These are phyloP conservation scores for Scytalopus superciliaris DNA, from an alignment of 2,113 vertebrate species.

Conservation along the genomic window DNA sequence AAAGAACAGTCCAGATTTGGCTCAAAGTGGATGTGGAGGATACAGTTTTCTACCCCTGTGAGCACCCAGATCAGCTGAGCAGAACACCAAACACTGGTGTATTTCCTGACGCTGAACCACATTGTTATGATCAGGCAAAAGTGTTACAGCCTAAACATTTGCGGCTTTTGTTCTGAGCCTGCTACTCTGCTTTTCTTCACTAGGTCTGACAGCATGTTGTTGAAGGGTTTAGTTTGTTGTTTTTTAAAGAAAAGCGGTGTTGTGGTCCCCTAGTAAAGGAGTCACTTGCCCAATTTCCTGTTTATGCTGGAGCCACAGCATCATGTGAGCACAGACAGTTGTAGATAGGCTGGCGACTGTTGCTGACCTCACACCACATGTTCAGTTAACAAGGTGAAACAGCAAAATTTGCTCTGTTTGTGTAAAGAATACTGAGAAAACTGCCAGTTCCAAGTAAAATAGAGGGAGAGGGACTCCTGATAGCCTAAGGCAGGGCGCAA, in stretches of 20 bases:
- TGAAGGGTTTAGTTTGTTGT: not conserved
- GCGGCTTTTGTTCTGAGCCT: not conserved
- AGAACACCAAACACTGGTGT: not conserved
- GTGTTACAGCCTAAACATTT: not conserved
- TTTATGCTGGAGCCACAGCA: constrained; percentile 60
- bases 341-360: constrained; percentile 66
- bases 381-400: constrained; percentile 60
- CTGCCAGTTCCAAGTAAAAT: constrained; percentile 47
- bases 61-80: not conserved
- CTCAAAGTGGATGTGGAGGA: not conserved
- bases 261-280: constrained; percentile 37
- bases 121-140: not conserved
- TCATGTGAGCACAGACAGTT: constrained; percentile 73
- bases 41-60: not conserved
- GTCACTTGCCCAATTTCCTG: constrained; percentile 75
- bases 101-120: not conserved
- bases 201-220: not conserved
- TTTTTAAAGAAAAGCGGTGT: not conserved
- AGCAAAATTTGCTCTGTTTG: constrained; percentile 51
- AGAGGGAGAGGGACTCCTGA: constrained; percentile 2
- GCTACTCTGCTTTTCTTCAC: not conserved
- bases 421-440: constrained; percentile 43
- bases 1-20: not conserved
- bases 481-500: not conserved
- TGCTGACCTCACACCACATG: constrained; percentile 61